These are phyloP conservation scores for Scomberomorus guttatus DNA, from an alignment of 2,797 vertebrate species.

Conservation along the genomic window DNA sequence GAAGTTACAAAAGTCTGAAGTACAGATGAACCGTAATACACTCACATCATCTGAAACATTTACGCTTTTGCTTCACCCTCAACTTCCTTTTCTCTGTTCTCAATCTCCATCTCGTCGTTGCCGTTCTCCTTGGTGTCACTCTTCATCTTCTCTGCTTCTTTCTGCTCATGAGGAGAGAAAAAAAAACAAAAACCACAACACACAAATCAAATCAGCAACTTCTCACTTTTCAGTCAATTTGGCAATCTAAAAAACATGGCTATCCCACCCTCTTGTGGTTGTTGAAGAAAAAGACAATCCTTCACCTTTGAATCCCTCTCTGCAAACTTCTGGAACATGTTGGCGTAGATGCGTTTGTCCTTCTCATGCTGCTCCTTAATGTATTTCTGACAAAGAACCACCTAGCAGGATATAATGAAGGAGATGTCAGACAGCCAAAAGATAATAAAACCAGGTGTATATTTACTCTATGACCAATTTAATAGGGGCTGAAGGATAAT, in stretches of 20 bases:
- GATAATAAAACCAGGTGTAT: not conserved
- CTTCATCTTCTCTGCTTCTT: conserved; percentile 73
- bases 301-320: conserved; percentile 93
- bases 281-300: conserved; percentile 14
- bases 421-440: not conserved
- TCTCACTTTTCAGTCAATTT: not conserved
- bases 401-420: conserved; percentile 46
- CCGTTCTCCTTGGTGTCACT: conserved; percentile 59
- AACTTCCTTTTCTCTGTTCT: conserved; percentile 64
- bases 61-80: conserved; percentile 64
- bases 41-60: conserved; percentile 40
- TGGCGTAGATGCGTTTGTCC: conserved; percentile 97
- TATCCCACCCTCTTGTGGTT: conserved; percentile 59
- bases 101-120: conserved; percentile 71
- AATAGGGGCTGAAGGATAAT: not conserved
- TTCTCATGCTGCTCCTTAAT: conserved; percentile 94
- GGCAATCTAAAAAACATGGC: not conserved
- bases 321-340: conserved; percentile 98
- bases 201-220: not conserved
- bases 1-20: conserved; percentile 77
- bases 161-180: conserved; percentile 64
- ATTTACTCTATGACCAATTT: not conserved
- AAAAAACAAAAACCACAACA: not conserved
- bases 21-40: conserved; percentile 55
- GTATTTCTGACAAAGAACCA: conserved; percentile 91